These are phyloP conservation scores for Timandra comae DNA, from an alignment of 2,888 invertebrate species.

Conservation along the genomic window DNA sequence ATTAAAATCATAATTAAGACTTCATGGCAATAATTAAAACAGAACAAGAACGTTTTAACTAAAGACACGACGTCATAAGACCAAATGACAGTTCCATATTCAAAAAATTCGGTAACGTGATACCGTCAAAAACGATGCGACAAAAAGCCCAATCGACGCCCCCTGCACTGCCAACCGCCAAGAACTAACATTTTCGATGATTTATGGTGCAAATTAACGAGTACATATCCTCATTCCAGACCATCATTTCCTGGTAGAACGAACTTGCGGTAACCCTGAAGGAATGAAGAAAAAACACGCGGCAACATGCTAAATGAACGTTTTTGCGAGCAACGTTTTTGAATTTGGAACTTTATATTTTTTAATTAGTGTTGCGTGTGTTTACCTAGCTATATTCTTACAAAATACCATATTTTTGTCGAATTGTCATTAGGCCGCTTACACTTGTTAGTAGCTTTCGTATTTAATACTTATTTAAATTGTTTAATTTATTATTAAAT, in stretches of 20 bases:
- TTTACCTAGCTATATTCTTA: too few species aligned
- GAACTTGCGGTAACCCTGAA: slow-evolving; percentile 53
- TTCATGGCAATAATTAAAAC: too few species aligned
- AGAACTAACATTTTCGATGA: slow-evolving; percentile 70
- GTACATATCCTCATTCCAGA: slow-evolving; percentile 74
- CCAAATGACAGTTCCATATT: background rate
- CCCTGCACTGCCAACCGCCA: slow-evolving; percentile 33
- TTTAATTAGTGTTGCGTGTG: too few species aligned
- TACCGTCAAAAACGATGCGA: slow-evolving; percentile 31
- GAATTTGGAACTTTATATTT: slow-evolving; percentile 9
- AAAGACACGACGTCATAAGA: too few species aligned
- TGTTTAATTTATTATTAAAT: too few species aligned
- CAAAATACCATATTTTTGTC: too few species aligned
- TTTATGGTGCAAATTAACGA: slow-evolving; percentile 76
- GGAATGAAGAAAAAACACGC: slow-evolving; percentile 47
- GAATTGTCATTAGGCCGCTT: too few species aligned
- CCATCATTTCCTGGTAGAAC: slow-evolving; percentile 75
- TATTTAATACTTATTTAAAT: too few species aligned
- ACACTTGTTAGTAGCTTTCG: too few species aligned
- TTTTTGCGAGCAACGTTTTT: slow-evolving; percentile 29
- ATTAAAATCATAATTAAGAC: too few species aligned
- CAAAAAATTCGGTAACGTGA: background rate
- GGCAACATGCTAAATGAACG: slow-evolving; percentile 41
- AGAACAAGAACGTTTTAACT: slow-evolving; percentile 4
- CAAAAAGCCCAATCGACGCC: slow-evolving; percentile 57